Conservation (phyloP, 2,113 vertebrate species). For the Oenanthe melanoleuca region DNA sequence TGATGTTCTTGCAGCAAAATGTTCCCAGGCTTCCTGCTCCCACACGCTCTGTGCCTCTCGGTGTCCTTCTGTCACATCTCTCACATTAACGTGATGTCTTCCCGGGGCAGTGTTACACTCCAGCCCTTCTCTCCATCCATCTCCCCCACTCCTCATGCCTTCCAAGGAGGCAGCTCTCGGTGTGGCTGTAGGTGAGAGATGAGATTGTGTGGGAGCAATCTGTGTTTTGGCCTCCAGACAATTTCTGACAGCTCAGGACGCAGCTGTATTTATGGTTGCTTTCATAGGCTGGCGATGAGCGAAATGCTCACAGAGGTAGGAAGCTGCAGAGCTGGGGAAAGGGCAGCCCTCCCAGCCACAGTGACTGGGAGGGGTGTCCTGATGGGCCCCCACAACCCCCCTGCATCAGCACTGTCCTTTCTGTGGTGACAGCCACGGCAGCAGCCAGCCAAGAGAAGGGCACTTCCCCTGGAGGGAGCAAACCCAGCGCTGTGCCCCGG, state of each 20-base stretch:
- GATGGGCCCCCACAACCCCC: background rate
- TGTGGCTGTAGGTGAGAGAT: conserved; percentile 44
- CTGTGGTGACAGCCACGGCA: fast-evolving
- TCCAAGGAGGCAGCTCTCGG: background rate
- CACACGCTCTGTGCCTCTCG: background rate
- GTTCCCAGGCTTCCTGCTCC: background rate
- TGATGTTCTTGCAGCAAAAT: conserved; percentile 30
- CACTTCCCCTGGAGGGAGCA: background rate
- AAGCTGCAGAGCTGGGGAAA: background rate
- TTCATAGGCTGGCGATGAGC: background rate
- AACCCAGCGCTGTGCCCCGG: fast-evolving
- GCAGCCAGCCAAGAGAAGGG: background rate
- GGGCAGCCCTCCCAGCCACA: background rate
- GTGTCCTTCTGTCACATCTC: conserved; percentile 52
- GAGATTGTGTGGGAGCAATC: background rate
- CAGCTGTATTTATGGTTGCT: conserved; percentile 6
- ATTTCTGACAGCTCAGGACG: background rate
- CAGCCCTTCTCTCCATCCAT: conserved; percentile 43
- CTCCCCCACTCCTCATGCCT: background rate
- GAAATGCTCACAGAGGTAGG: background rate
- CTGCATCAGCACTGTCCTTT: background rate
- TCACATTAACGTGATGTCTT: conserved; percentile 7
- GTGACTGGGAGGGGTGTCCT: background rate
- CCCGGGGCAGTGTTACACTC: background rate
- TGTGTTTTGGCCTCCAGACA: conserved; percentile 26